Percentiles rank a stretch among this genome's conserved stretches.
Evolutionary conservation across 1,140 invertebrate genomes (phyloP).

Genomic region (Pachypeltis micranthus): DNA sequence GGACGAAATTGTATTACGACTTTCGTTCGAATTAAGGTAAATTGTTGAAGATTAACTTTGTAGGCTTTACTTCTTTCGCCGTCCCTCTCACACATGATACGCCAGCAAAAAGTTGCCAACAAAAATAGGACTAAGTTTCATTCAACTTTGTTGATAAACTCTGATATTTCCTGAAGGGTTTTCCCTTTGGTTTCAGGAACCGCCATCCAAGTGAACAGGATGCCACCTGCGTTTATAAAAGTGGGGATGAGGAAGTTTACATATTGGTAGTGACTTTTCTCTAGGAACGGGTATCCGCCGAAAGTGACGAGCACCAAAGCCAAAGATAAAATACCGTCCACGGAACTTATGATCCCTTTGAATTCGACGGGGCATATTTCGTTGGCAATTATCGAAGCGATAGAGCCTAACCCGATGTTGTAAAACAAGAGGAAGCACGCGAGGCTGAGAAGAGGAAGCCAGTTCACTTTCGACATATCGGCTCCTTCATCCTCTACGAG

Average conservation of each 20-base stretch:
- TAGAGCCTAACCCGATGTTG: not conserved
- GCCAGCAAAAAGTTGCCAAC: no score
- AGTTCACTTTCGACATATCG: not conserved
- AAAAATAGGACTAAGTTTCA: no score
- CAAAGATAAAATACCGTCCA: not conserved
- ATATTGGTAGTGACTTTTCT: not conserved
- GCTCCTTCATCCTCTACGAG: not conserved
- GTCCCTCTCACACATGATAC: no score
- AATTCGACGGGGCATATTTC: not conserved
- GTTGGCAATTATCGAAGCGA: not conserved
- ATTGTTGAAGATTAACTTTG: no score
- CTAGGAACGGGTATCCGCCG: not conserved
- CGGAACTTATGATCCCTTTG: not conserved
- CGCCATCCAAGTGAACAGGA: not conserved
- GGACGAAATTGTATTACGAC: no score
- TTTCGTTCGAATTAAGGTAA: no score
- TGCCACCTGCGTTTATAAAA: not conserved
- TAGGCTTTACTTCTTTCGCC: no score
- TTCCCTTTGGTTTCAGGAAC: constrained; percentile 1
- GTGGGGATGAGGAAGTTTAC: not conserved
- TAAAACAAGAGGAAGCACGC: not conserved
- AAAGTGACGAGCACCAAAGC: not conserved
- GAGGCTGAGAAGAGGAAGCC: not conserved
- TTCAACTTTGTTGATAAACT: no score
- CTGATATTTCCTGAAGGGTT: not conserved